A percentile compares a stretch with the other conserved stretches of the same genome.
Evolutionary conservation across 2,113 vertebrate genomes (phyloP).

Genomic region (Opisthocomus hoazin): DNA sequence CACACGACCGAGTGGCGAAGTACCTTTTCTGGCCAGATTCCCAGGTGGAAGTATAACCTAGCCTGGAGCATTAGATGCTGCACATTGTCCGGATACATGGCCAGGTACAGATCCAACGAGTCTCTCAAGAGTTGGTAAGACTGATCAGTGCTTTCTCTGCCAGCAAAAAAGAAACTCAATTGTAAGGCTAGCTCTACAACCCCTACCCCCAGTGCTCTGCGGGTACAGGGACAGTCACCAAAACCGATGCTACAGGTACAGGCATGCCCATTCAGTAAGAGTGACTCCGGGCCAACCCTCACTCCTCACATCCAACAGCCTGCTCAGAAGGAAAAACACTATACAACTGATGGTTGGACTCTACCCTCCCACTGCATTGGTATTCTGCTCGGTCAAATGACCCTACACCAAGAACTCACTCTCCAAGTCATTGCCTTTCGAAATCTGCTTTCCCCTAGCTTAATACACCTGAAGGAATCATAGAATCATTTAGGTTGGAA

Average conservation of each 20-base stretch:
- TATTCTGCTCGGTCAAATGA: background rate
- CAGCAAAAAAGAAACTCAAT: background rate
- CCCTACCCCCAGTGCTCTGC: background rate
- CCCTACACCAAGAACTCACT: background rate
- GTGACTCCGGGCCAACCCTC: rapidly evolving
- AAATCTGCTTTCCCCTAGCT: background rate
- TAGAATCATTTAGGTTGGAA: too few species aligned
- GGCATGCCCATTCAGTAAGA: background rate
- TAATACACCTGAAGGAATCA: background rate
- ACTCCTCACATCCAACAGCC: background rate
- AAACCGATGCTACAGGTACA: background rate
- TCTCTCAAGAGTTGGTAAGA: slow-evolving; percentile 95
- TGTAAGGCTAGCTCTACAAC: background rate
- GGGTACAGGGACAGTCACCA: background rate
- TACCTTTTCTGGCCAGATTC: slow-evolving; percentile 99
- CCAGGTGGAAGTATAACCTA: slow-evolving; percentile 95
- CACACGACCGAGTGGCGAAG: slow-evolving; percentile 7
- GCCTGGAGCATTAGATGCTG: slow-evolving; percentile 95
- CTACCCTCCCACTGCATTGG: background rate
- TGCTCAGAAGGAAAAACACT: background rate
- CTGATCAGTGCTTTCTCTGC: slow-evolving; percentile 93
- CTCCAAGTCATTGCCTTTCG: background rate
- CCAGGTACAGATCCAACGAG: slow-evolving; percentile 95
- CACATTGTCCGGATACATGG: slow-evolving; percentile 96
- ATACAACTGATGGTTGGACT: rapidly evolving